Conservation (phyloP, 2,888 invertebrate genomes). For the Melanargia galathea region DNA sequence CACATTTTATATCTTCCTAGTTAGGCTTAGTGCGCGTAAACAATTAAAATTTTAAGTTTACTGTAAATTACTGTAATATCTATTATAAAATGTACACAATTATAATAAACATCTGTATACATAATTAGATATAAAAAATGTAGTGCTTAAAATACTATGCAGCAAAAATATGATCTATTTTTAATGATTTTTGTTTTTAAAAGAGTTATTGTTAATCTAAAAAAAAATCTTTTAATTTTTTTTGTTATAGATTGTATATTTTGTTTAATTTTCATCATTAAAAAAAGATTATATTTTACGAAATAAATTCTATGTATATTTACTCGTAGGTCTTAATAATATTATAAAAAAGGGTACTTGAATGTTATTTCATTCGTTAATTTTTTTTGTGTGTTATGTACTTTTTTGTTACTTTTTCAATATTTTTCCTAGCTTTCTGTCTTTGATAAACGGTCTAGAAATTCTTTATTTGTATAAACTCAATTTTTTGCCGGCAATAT, state of each 20-base stretch:
- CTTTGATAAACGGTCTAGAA: neutral
- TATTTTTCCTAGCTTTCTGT: neutral
- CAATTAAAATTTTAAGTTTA: slow-evolving; percentile 6
- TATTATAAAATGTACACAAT: slow-evolving; percentile 4
- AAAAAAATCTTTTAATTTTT: neutral
- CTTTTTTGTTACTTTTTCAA: slow-evolving; percentile 9
- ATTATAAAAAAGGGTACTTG: slow-evolving; percentile 2
- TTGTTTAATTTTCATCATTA: slow-evolving; percentile 9
- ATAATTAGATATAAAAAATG: slow-evolving; percentile 9
- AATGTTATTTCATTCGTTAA: neutral
- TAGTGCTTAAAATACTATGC: slow-evolving; percentile 9
- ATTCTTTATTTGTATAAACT: neutral
- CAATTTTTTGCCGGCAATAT: neutral
- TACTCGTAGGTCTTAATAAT: neutral
- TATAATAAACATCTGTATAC: slow-evolving; percentile 1
- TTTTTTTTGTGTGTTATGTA: neutral
- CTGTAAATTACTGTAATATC: slow-evolving; percentile 22
- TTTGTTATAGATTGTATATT: slow-evolving; percentile 4
- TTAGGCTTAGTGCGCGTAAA: neutral
- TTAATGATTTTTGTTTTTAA: slow-evolving; percentile 3
- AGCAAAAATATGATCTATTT: slow-evolving; percentile 22
- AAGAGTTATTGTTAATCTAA: neutral
- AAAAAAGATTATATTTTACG: slow-evolving; percentile 20
- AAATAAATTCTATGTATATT: slow-evolving; percentile 4
- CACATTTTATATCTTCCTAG: slow-evolving; percentile 14